Base-by-base conservation (phyloP, 2,888 invertebrate species). In the Smittia aterrima region DNA sequence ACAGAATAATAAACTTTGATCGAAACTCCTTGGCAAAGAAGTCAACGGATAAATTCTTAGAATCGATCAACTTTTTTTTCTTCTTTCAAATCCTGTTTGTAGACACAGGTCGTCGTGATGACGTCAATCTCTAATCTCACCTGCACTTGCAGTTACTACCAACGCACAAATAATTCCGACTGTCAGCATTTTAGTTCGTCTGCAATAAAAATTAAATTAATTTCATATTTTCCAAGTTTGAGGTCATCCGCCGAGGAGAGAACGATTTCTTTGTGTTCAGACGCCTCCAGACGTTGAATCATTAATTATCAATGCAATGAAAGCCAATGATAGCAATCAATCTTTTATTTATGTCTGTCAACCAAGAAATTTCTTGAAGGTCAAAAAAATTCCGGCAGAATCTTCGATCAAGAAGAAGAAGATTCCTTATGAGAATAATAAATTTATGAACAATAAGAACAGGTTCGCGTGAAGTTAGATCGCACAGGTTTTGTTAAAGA, bases 81-180 rank as follows among this genome's bases (percentile, higher is more conserved):
- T 2, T n/a, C 3, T 47, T 3, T 16, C 13, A 47, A 38, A 47
- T 47, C 47, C 47, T n/a, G 47, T 47, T 47, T 73, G 22, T 41
- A 38, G 11, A 38, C 11, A 6, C 18, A 18, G 11, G 18, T 47
- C 4, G 3, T 47, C 18, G n/a, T n/a, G n/a, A 4, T 47, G 53
- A 47, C 53, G 53, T 16, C 53, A 47, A 11, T n/a, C 7, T 2
- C 13, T 9, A 18, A 58, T 74, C 67, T 74, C 25, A 74, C 67
- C 73, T 54, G 71, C 71, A 73, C 73, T 73, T 1, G 73, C 66
- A 38, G 64, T 25, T 3, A 40, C 73, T 25, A 66, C 47, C 1
- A 73, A 7, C 62, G 64, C 66, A 16, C 64, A 64, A 24, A 73
- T 18, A 3, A 64, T 47, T 47, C 73, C 73, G 18, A 73, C 22